Percentiles rank a stretch among this genome's conserved stretches.
phyloP scores from a whole-genome alignment of 2,797 vertebrate genomes.

The Helicolenus hilgendorfi region DNA sequence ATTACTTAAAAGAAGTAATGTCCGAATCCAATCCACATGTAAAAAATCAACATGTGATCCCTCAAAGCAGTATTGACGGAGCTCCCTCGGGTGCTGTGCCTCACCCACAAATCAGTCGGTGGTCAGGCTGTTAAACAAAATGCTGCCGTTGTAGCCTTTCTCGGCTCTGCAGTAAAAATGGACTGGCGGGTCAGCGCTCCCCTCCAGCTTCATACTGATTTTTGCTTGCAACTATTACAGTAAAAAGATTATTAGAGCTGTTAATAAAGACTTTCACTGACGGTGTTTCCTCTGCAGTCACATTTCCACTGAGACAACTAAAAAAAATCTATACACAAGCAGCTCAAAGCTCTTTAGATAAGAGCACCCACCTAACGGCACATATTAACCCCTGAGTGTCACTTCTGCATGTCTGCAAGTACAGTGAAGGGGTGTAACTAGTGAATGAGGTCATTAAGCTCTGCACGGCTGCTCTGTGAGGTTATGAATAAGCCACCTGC shows the following conservation, averaged over 20 bases:
- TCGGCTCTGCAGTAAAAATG: slow-evolving; percentile 7
- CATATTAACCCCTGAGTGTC: not conserved
- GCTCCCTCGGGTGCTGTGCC: not conserved
- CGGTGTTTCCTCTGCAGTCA: not conserved
- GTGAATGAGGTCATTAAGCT: not conserved
- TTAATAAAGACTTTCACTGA: not conserved
- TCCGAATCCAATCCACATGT: not conserved
- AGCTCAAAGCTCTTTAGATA: not conserved
- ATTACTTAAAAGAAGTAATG: not conserved
- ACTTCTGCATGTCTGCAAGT: not conserved
- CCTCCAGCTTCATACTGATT: not conserved
- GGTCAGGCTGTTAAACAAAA: not conserved
- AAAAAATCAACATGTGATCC: not conserved
- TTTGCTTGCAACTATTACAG: not conserved
- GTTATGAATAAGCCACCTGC: not conserved
- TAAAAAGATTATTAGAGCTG: not conserved
- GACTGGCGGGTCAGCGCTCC: not conserved
- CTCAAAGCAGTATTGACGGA: not conserved
- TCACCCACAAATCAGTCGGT: slow-evolving; percentile 1
- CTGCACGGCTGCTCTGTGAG: not conserved
- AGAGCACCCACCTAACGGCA: not conserved
- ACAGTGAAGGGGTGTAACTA: not conserved
- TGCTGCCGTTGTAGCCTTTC: not conserved
- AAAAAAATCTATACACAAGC: not conserved
- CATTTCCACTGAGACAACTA: not conserved